Evolutionary conservation across 2,113 vertebrate genomes (phyloP).

Genomic region (Ivindomyrus marchei): DNA sequence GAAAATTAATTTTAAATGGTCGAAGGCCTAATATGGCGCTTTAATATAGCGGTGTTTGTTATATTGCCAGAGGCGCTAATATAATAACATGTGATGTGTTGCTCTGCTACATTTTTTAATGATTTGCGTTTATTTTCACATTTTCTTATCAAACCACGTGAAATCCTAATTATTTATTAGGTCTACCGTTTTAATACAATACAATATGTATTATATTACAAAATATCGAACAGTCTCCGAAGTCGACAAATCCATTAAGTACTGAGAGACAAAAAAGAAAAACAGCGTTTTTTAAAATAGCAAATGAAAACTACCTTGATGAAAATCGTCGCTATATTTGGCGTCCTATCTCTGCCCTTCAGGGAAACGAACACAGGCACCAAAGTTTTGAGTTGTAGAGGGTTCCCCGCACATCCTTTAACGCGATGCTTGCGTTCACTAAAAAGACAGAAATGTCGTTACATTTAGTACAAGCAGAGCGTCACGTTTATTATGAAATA

Average conservation of each 20-base stretch:
- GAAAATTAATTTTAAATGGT: not conserved
- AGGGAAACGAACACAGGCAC: constrained; percentile 46
- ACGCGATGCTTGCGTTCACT: constrained; percentile 32
- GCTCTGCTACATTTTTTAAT: not conserved
- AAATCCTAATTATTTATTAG: not conserved
- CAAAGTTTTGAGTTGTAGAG: constrained; percentile 40
- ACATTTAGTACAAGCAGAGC: not conserved
- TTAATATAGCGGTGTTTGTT: not conserved
- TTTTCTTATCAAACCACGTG: not conserved
- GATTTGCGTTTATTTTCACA: not conserved
- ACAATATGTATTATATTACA: not conserved
- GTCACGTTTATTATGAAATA: constrained; percentile 4
- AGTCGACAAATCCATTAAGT: not conserved
- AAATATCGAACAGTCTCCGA: not conserved
- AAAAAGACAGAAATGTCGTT: constrained; percentile 50
- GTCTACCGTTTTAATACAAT: not conserved
- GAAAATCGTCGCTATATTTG: constrained; percentile 46
- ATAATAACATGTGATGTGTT: not conserved
- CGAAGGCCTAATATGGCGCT: not conserved
- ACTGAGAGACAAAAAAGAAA: not conserved
- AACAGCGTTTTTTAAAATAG: constrained; percentile 12
- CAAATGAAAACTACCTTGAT: constrained; percentile 45
- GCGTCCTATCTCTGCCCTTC: constrained; percentile 43
- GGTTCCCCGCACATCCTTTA: constrained; percentile 36
- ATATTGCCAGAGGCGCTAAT: not conserved